Evolutionary conservation across 2,113 vertebrate genomes (phyloP).

Genomic region (Triplophysa dalaica): DNA sequence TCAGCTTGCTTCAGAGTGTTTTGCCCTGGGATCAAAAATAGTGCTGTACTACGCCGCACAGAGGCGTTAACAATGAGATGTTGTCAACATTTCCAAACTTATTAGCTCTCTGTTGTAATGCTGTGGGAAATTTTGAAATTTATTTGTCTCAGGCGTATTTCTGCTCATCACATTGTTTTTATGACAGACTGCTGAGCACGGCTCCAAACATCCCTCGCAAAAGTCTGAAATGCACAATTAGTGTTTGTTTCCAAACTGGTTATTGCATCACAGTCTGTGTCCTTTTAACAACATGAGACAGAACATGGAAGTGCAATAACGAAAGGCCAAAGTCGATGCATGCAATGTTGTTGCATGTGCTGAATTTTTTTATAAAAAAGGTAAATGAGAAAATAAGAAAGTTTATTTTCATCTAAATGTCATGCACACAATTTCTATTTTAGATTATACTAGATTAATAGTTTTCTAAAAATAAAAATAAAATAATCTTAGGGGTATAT

Average conservation of each 20-base stretch:
- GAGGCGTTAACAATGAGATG: not conserved
- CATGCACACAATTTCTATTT: too few species aligned
- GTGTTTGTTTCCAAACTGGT: not conserved
- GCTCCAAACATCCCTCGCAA: not conserved
- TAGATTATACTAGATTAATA: too few species aligned
- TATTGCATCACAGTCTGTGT: not conserved
- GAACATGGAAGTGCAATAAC: not conserved
- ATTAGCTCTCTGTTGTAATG: constrained; percentile 1
- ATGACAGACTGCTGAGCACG: not conserved
- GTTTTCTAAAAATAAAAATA: too few species aligned
- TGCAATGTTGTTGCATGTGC: not conserved
- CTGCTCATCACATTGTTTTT: not conserved
- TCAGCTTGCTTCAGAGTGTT: constrained; percentile 13
- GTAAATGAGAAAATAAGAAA: too few species aligned
- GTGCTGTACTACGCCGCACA: not conserved
- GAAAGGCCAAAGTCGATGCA: not conserved
- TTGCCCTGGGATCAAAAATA: constrained; percentile 3
- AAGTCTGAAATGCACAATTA: constrained; percentile 14
- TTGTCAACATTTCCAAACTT: constrained; percentile 18
- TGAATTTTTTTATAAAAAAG: not conserved
- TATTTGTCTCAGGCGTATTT: not conserved
- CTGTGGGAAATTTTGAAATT: constrained; percentile 9
- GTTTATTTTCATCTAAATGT: too few species aligned
- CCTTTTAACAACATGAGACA: not conserved
- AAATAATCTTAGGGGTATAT: too few species aligned